Evolutionary conservation across 2,888 invertebrate genomes (phyloP), one percentile per base, ranked within the genome.

Genomic region (Parnassius smintheus): DNA sequence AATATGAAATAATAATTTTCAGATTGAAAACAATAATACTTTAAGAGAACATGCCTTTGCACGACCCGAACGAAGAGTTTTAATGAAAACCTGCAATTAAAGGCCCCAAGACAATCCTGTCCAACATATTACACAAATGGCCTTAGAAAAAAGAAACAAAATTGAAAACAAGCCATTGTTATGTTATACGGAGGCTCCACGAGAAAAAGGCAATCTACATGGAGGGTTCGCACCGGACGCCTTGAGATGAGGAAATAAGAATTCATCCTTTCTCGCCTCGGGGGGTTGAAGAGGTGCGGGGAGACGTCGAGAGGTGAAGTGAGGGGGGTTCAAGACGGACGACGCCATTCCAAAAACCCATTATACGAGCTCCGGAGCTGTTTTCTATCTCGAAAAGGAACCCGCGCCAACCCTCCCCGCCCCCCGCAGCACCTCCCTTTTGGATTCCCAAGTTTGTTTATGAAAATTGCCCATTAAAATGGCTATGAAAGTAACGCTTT

Each of bases 301-400:
- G 70, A 35, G 68, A 49, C 49, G 49, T 12, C 8, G 49, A 49
- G 69, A 71, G 72, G 74, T 75, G 75, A 74, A 73, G 78, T 77
- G 76, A 82, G 83, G 80, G 81, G 86, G 89, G 86, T 84, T 86
- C 87, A 93, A 93, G 94, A 94, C 92, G 93, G 93, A 94, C 93
- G 93, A 93, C 93, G 93, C 93, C 93, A 94, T 94, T 94, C 93
- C 94, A 92, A 92, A 93, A 93, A 93, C 92, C 93, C 94, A 93
- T 94, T 94, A 94, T 93, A 93, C 93, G 92, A 93, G 92, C 93
- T 88, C 92, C 86, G 88, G 93, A 91, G 92, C 93, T 93, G 93
- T 93, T 93, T 93, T 92, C 87, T 90, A 87, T 85, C 84, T 92
- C 85, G 91, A 88, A 87, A 83, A 83, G 82, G 89, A 92, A 90